Evolutionary conservation across 2,797 vertebrate genomes (phyloP).

Genomic region (Peromyscus eremicus): DNA sequence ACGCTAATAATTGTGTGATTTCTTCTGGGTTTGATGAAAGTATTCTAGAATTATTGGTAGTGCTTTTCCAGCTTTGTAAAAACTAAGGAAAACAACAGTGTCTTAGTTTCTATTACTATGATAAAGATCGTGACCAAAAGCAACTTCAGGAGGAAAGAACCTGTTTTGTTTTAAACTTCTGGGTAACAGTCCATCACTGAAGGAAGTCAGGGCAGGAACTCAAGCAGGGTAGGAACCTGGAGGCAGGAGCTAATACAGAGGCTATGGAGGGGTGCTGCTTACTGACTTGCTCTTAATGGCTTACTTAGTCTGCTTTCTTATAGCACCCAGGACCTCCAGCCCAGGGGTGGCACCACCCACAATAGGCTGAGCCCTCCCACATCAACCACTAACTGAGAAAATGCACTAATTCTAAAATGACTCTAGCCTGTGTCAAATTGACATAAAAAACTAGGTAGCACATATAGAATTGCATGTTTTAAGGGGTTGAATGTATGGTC

Average conservation of each 20-base stretch:
- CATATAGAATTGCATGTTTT: neutral
- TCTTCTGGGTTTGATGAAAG: neutral
- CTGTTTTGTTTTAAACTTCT: neutral
- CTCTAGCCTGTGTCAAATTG: neutral
- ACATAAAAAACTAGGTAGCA: neutral
- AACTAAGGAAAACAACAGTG: neutral
- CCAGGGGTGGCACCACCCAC: neutral
- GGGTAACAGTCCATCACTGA: neutral
- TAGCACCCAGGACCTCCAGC: neutral
- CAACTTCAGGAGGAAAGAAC: neutral
- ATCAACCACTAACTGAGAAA: neutral
- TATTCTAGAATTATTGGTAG: neutral
- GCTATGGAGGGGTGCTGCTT: neutral
- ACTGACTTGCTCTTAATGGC: no score
- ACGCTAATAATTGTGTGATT: neutral
- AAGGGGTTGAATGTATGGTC: neutral
- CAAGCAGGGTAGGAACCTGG: neutral
- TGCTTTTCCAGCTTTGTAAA: neutral
- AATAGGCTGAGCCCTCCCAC: neutral
- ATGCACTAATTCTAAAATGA: neutral
- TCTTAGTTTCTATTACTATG: neutral
- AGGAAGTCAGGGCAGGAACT: neutral
- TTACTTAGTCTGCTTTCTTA: neutral
- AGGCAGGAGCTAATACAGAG: neutral
- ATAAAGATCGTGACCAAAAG: neutral